Percentiles rank a stretch among this genome's conserved stretches.
Conservation (phyloP, 2,888 invertebrate genomes). For the Trissoscelio sp. region DNA sequence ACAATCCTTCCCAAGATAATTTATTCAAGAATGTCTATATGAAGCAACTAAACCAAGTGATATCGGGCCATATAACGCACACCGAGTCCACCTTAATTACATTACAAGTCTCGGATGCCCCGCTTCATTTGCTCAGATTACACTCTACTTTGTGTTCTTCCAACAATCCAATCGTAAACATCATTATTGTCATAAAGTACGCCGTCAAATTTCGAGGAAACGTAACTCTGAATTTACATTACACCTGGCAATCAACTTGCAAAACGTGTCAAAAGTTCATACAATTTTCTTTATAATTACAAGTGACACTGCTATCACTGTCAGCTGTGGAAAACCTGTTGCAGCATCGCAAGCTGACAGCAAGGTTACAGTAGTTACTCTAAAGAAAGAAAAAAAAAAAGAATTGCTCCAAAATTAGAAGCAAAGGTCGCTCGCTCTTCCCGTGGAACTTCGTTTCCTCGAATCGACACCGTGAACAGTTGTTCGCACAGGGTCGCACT, state of each 20-base stretch:
- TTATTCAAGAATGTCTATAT: neutral
- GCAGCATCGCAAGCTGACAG: neutral
- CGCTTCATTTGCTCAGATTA: slow-evolving; percentile 12
- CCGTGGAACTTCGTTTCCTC: slow-evolving; percentile 42
- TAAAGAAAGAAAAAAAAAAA: too few species aligned
- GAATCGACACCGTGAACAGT: slow-evolving; percentile 46
- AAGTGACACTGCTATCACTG: neutral
- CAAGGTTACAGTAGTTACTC: too few species aligned
- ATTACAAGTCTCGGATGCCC: slow-evolving; percentile 7
- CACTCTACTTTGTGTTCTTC: slow-evolving; percentile 37
- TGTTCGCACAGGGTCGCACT: slow-evolving; percentile 17
- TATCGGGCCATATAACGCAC: neutral
- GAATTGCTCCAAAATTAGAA: too few species aligned
- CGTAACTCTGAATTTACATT: slow-evolving; percentile 4
- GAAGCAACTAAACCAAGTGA: neutral
- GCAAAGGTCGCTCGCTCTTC: too few species aligned
- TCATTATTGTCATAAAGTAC: slow-evolving; percentile 33
- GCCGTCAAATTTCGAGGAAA: slow-evolving; percentile 46
- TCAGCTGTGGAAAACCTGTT: neutral
- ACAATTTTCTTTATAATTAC: too few species aligned
- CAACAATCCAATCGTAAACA: slow-evolving; percentile 35
- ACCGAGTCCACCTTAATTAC: neutral
- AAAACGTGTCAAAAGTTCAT: neutral
- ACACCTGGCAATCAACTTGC: neutral
- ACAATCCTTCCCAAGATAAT: neutral